Conservation (phyloP, 2,888 invertebrate genomes). For the Enchytraeus crypticus region DNA sequence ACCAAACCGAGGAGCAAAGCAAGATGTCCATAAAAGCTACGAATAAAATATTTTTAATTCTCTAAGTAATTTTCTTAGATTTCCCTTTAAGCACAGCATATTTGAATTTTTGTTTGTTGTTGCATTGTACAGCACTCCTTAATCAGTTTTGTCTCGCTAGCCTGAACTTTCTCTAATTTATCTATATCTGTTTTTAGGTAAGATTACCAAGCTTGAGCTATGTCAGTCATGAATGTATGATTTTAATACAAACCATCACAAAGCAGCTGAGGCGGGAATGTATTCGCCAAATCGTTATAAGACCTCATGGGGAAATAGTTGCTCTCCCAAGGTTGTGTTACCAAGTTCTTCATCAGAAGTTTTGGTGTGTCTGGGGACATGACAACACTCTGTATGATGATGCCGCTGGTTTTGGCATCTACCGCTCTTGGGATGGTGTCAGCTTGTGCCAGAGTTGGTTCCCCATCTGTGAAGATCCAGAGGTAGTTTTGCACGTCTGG, state of each 20-base stretch:
- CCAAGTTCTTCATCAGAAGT: slow-evolving; percentile 22
- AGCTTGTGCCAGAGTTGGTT: slow-evolving; percentile 29
- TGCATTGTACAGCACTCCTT: no score
- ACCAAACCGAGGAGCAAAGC: no score
- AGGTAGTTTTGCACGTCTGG: slow-evolving; percentile 22
- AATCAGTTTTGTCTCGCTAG: no score
- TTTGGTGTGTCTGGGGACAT: slow-evolving; percentile 5
- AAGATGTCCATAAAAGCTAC: no score
- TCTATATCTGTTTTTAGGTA: no score
- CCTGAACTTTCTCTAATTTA: no score
- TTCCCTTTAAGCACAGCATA: no score
- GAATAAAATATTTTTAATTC: no score
- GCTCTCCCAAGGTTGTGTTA: slow-evolving; percentile 14
- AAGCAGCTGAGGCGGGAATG: neutral
- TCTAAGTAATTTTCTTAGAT: no score
- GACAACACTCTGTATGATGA: slow-evolving; percentile 24
- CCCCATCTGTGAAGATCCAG: slow-evolving; percentile 36
- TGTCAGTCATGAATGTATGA: no score
- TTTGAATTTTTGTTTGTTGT: no score
- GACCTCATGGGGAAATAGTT: slow-evolving; percentile 17
- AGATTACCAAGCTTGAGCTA: no score
- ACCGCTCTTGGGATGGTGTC: slow-evolving; percentile 19
- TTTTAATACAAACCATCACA: neutral
- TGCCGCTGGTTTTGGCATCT: slow-evolving; percentile 13
- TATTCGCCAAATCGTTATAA: slow-evolving; percentile 12